Evolutionary conservation across 2,113 vertebrate genomes (phyloP), one percentile per base, ranked within the genome.

Genomic region (Bambusicola thoracicus): DNA sequence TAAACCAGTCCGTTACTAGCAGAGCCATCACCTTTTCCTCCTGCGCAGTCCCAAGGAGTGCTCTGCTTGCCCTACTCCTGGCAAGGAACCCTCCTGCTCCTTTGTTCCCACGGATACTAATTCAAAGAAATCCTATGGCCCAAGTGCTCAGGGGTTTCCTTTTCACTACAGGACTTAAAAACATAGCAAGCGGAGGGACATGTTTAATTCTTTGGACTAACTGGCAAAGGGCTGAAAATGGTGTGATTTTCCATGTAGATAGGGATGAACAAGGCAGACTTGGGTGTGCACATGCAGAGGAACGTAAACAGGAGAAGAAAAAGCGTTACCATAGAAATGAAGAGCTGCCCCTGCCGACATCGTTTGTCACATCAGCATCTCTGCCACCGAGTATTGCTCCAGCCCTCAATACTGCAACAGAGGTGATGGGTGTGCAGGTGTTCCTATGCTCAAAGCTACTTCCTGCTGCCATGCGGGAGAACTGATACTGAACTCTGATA

Each of bases 301-400:
- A 90, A 9, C 81, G 72, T 41, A 24, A 90, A 27, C 73, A 83
- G 92, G 77, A 92, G 61, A 30, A 92, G 75, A 73, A 95, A 61
- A 48, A 61, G 93, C 16, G 90, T 96, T 96, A 53, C 95, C 96
- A 96, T 96, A 96, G 96, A 95, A 96, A 96, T 96, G 88, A 78
- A 36, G 90, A 88, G 92, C 92, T 90, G 96, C 90, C 76, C 78
- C 74, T 10, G 4, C 94, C 84, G 77, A 24, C 66, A 85, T 68
- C 30, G 6, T 73, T 92, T 89, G 83, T 90, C 92, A 89, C 96
- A 84, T 87, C 94, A 81, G 77, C 93, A 79, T 88, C 94, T 36
- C 63, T 56, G 90, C 85, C 89, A 86, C 8, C 2, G 38, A 58
- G 46, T 53, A 46, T 65, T 86, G 93, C 74, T 63, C 55, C 68